phyloP scores from a whole-genome alignment of 2,888 invertebrate genomes.

The Drosophila birchii region DNA sequence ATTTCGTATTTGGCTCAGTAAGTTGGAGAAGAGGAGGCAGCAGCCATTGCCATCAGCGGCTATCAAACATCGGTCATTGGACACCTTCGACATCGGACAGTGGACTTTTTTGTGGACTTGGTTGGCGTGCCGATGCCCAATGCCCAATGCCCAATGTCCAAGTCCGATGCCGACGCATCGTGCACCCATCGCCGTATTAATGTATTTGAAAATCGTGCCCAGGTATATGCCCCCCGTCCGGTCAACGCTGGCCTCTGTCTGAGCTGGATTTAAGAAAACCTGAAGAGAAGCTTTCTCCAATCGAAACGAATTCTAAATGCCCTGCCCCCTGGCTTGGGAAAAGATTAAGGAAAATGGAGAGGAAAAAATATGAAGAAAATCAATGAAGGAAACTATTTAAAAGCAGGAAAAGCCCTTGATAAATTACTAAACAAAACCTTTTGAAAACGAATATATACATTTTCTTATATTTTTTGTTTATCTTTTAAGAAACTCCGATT shows the following conservation, averaged over 20 bases:
- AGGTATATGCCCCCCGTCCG: constrained; percentile 22
- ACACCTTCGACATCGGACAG: constrained; percentile 19
- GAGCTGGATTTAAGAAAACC: constrained; percentile 58
- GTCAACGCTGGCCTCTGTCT: constrained; percentile 21
- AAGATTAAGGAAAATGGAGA: not conserved
- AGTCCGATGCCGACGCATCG: constrained; percentile 43
- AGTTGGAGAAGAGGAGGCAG: constrained; percentile 43
- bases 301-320: constrained; percentile 18
- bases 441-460: not conserved
- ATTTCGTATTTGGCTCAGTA: constrained; percentile 70
- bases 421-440: not conserved
- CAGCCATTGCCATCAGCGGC: constrained; percentile 54
- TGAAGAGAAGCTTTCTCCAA: constrained; percentile 55
- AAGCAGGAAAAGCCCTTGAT: not conserved
- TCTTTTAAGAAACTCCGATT: not conserved
- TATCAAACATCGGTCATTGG: constrained; percentile 30
- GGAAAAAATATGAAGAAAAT: not conserved
- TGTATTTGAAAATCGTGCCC: constrained; percentile 81
- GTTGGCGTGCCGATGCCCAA: constrained; percentile 27
- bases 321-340: not conserved
- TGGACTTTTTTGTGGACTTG: constrained; percentile 19
- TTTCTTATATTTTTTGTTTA: not conserved
- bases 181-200: constrained; percentile 79
- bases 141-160: constrained; percentile 12
- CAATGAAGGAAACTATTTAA: not conserved